A percentile compares a stretch with the other conserved stretches of the same genome.
These are phyloP conservation scores for Axis porcinus DNA, from an alignment of 2,113 vertebrate genomes.

Conservation along the genomic window DNA sequence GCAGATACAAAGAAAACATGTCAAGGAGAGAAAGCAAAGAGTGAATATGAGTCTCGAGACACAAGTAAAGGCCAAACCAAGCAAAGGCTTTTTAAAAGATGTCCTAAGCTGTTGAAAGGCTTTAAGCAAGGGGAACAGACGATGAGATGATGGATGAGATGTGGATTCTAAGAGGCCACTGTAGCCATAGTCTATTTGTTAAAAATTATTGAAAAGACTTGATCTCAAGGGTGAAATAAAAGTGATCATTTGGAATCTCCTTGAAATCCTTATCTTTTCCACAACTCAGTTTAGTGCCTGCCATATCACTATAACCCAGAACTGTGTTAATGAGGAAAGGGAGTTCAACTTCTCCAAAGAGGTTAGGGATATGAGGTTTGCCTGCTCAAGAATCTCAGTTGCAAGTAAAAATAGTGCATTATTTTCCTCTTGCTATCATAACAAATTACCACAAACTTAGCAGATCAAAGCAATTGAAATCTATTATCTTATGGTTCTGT, in stretches of 20 bases:
- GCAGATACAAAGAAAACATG: fast-evolving
- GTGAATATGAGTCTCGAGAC: background rate
- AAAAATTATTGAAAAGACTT: background rate
- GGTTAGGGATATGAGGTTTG: constrained; percentile 48
- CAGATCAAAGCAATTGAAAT: background rate
- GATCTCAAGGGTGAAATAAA: background rate
- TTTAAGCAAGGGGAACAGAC: background rate
- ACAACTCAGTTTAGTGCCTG: background rate
- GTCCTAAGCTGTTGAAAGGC: background rate
- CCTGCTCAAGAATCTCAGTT: constrained; percentile 43
- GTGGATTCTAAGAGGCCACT: background rate
- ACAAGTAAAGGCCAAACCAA: background rate
- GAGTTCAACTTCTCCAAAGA: constrained; percentile 71
- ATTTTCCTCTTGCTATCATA: background rate
- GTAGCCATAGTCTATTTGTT: background rate
- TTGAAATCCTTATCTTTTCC: constrained; percentile 38
- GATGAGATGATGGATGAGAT: background rate
- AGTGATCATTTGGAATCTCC: constrained; percentile 33
- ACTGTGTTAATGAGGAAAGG: constrained; percentile 62
- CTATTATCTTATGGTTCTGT: background rate
- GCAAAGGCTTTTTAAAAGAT: background rate
- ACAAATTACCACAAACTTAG: background rate
- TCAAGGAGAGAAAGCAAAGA: background rate
- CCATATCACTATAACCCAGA: constrained; percentile 31
- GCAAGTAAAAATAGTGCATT: constrained; percentile 48